Evolutionary conservation across 2,797 vertebrate species (phyloP).

Genomic region (Carapus acus): DNA sequence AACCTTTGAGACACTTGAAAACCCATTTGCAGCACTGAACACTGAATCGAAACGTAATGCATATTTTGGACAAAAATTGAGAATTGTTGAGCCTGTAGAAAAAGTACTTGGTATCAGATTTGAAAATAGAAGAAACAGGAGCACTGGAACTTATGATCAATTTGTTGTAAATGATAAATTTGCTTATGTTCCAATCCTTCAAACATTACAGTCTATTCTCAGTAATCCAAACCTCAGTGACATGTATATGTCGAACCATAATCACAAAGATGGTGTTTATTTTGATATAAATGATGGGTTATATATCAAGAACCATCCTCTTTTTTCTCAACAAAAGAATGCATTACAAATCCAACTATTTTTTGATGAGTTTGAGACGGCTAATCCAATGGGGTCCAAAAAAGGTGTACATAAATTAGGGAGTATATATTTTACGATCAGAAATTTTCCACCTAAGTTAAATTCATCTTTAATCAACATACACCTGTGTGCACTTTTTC

Average conservation of each 20-base stretch:
- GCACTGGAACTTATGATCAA: slow-evolving; percentile 16
- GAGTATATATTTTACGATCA: slow-evolving; percentile 16
- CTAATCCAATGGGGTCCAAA: slow-evolving; percentile 14
- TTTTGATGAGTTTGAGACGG: slow-evolving; percentile 14
- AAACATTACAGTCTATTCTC: slow-evolving; percentile 18
- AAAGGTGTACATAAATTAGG: slow-evolving; percentile 14
- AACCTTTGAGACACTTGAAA: not conserved
- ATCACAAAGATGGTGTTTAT: slow-evolving; percentile 4
- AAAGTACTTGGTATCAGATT: slow-evolving; percentile 26
- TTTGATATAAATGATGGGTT: slow-evolving; percentile 1
- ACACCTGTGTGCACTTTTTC: slow-evolving; percentile 22
- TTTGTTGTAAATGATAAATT: slow-evolving; percentile 18
- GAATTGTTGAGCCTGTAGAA: slow-evolving; percentile 9
- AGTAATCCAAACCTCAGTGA: slow-evolving; percentile 1
- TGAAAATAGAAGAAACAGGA: slow-evolving; percentile 21
- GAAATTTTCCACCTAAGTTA: slow-evolving; percentile 10
- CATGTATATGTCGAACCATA: slow-evolving; percentile 1
- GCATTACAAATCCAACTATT: slow-evolving; percentile 31
- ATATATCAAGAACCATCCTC: slow-evolving; percentile 8
- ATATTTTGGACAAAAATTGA: slow-evolving; percentile 10
- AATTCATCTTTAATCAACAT: slow-evolving; percentile 18
- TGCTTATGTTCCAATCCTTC: slow-evolving; percentile 19
- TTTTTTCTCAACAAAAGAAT: slow-evolving; percentile 22
- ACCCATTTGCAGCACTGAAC: slow-evolving; percentile 3
- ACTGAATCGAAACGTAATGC: slow-evolving; percentile 3